A percentile compares a stretch with the other conserved stretches of the same genome.
Conservation (phyloP, 2,113 vertebrate genomes). For the Morone saxatilis region DNA sequence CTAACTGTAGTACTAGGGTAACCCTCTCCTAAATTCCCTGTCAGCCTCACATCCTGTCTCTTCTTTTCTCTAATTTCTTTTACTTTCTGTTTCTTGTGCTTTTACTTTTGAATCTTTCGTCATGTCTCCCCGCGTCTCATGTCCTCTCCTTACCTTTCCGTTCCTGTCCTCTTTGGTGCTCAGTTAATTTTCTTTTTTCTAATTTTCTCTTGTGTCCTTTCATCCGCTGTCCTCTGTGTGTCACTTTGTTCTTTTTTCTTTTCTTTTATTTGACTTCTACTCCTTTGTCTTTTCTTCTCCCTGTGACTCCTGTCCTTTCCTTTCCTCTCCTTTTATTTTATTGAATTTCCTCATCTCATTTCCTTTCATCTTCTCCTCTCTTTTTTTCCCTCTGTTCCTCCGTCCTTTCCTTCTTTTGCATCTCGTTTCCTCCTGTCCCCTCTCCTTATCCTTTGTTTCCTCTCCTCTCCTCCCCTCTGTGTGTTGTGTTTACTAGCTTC, state of each 20-base stretch:
- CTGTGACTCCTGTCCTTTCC: not conserved
- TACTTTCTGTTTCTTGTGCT: not conserved
- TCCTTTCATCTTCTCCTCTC: not conserved
- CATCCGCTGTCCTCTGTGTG: not conserved
- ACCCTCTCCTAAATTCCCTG: conserved; percentile 8
- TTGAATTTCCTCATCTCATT: not conserved
- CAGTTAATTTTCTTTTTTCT: not conserved
- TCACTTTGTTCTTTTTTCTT: not conserved
- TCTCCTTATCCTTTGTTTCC: not conserved
- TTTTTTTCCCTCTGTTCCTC: not conserved
- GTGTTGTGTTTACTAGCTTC: conserved; percentile 57
- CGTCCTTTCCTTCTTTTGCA: not conserved
- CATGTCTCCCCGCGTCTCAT: not conserved
- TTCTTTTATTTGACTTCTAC: not conserved
- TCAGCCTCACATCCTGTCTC: not conserved
- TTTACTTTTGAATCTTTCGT: not conserved
- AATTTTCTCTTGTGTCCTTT: conserved; percentile 7
- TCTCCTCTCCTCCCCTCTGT: conserved; percentile 21
- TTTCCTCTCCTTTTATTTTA: not conserved
- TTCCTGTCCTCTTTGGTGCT: not conserved
- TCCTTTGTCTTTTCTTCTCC: not conserved
- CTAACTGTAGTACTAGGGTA: conserved; percentile 29
- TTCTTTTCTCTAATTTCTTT: not conserved
- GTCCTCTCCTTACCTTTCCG: conserved; percentile 1
- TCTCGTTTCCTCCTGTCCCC: not conserved